These are phyloP conservation scores for Orientallactaga sibirica DNA, from an alignment of 2,797 vertebrate species.

Conservation along the genomic window DNA sequence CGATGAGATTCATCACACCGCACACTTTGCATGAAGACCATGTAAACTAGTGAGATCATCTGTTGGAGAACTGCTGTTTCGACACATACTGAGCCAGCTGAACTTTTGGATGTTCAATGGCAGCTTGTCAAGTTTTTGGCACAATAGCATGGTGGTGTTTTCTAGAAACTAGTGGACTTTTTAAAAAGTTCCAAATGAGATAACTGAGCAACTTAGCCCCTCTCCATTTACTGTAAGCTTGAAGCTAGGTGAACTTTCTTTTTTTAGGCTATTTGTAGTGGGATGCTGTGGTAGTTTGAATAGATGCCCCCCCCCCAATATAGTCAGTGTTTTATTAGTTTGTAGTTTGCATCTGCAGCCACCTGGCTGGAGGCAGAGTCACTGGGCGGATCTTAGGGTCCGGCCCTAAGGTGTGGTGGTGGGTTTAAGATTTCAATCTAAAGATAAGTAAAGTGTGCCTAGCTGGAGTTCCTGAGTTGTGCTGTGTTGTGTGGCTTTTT, in stretches of 20 bases:
- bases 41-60: conserved; percentile 93
- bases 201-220: not conserved
- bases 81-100: conserved; percentile 91
- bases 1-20: conserved; percentile 93
- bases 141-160: conserved; percentile 66
- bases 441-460: too few species aligned
- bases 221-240: not conserved
- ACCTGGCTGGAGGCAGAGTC: too few species aligned
- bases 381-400: too few species aligned
- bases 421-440: too few species aligned
- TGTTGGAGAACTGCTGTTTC: conserved; percentile 92
- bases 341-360: too few species aligned
- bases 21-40: conserved; percentile 93
- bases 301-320: too few species aligned
- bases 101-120: conserved; percentile 89
- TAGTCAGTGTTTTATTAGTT: too few species aligned
- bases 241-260: not conserved
- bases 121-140: conserved; percentile 88
- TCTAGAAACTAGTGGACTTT: conserved; percentile 5
- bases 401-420: too few species aligned
- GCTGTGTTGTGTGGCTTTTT: too few species aligned
- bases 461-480: too few species aligned
- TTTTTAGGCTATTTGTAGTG: not conserved
- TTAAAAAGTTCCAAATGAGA: not conserved
- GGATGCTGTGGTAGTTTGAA: not conserved